phyloP scores from a whole-genome alignment of 2,797 vertebrate genomes.

The Clarias pachynema region DNA sequence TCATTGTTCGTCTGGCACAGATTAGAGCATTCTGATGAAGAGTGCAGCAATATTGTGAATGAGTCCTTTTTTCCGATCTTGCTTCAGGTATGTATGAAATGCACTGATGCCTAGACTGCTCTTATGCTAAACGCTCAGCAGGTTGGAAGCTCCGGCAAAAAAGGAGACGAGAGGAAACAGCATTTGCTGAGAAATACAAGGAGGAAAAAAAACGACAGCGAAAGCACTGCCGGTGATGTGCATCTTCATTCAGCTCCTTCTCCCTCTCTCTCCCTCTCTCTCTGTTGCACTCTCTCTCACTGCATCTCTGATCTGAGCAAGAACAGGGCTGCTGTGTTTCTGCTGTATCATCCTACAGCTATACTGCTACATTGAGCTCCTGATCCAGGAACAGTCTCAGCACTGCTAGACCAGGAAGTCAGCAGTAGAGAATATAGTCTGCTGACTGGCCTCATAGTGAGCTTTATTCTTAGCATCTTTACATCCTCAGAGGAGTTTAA shows the following conservation, averaged over 20 bases:
- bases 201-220: conserved; percentile 11
- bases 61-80: conserved; percentile 14
- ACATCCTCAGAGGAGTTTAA: conserved; percentile 42
- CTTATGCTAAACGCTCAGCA: conserved; percentile 39
- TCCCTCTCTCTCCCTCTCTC: neutral
- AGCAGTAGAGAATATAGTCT: conserved; percentile 12
- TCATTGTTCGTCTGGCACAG: conserved; percentile 32
- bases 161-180: conserved; percentile 15
- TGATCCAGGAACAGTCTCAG: conserved; percentile 38
- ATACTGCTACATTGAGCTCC: conserved; percentile 25
- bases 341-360: conserved; percentile 56
- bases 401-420: conserved; percentile 6
- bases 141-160: conserved; percentile 26
- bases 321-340: conserved; percentile 42
- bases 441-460: conserved; percentile 35
- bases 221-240: conserved; percentile 30
- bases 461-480: conserved; percentile 51
- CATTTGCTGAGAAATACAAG: conserved; percentile 30
- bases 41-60: conserved; percentile 8
- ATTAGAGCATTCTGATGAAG: conserved; percentile 35
- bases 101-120: conserved; percentile 25
- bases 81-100: neutral
- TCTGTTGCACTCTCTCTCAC: conserved; percentile 13
- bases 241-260: conserved; percentile 24
- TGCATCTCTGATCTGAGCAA: conserved; percentile 34